Evolutionary conservation across 2,888 invertebrate species (phyloP).

Genomic region (Lymantria dispar): DNA sequence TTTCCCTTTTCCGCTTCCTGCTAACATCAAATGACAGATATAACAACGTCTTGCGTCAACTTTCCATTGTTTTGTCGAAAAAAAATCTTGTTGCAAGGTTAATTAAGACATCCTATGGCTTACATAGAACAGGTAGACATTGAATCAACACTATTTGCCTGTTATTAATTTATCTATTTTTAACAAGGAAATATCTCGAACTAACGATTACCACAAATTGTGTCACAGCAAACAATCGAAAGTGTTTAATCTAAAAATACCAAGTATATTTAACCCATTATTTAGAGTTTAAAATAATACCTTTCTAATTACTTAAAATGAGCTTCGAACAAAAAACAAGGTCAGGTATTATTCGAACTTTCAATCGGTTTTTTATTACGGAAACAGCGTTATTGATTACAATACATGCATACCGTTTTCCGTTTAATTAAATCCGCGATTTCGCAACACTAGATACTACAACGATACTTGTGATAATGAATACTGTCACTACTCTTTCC

Average conservation of each 20-base stretch:
- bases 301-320: conserved; percentile 31
- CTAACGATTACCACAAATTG: background rate
- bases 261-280: background rate
- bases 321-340: conserved; percentile 33
- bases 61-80: conserved; percentile 8
- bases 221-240: conserved; percentile 1
- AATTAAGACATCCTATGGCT: background rate
- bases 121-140: background rate
- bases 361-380: conserved; percentile 35
- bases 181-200: background rate
- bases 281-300: conserved; percentile 7
- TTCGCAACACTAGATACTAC: too few species aligned
- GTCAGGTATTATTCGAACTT: conserved; percentile 27
- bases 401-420: conserved; percentile 12
- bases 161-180: background rate
- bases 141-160: background rate
- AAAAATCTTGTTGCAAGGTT: background rate
- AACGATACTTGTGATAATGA: too few species aligned
- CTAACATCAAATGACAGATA: conserved; percentile 18
- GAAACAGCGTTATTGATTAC: conserved; percentile 38
- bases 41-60: conserved; percentile 13
- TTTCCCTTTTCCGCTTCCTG: conserved; percentile 51
- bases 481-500: too few species aligned
- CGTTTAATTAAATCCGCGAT: conserved; percentile 9
- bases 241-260: background rate